phyloP scores from a whole-genome alignment of 2,888 invertebrate species.

The Phania funesta region DNA sequence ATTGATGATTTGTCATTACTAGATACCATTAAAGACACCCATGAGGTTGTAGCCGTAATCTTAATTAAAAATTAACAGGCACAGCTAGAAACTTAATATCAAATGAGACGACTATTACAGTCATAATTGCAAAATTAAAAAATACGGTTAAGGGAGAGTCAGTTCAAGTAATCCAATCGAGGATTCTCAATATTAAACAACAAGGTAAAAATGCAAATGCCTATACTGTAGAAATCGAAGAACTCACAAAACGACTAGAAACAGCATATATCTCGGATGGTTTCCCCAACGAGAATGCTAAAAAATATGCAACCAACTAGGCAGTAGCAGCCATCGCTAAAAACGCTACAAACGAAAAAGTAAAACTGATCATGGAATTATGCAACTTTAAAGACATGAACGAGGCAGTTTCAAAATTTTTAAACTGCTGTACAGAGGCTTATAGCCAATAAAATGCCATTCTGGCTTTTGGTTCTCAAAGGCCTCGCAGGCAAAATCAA shows the following conservation, averaged over 20 bases:
- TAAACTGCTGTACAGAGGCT: conserved; percentile 39
- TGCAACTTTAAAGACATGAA: conserved; percentile 44
- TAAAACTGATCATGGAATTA: conserved; percentile 36
- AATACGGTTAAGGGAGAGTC: background rate
- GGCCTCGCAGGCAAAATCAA: no score
- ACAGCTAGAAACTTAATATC: background rate
- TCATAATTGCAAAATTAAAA: no score
- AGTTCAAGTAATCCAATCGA: background rate
- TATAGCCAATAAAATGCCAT: background rate
- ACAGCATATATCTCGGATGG: background rate
- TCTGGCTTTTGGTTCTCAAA: no score
- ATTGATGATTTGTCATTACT: background rate
- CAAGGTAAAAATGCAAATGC: no score
- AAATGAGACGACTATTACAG: no score
- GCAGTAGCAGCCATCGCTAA: conserved; percentile 16
- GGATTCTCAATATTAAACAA: background rate
- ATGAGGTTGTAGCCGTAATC: no score
- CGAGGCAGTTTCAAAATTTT: background rate
- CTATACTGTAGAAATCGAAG: background rate
- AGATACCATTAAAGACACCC: no score
- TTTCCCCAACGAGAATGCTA: background rate
- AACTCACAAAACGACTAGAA: background rate
- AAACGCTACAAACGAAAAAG: conserved; percentile 24
- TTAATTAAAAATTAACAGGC: background rate
- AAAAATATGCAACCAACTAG: background rate